These are phyloP conservation scores for Sminthurides bifidus DNA, from an alignment of 1,140 invertebrate genomes.

Conservation along the genomic window DNA sequence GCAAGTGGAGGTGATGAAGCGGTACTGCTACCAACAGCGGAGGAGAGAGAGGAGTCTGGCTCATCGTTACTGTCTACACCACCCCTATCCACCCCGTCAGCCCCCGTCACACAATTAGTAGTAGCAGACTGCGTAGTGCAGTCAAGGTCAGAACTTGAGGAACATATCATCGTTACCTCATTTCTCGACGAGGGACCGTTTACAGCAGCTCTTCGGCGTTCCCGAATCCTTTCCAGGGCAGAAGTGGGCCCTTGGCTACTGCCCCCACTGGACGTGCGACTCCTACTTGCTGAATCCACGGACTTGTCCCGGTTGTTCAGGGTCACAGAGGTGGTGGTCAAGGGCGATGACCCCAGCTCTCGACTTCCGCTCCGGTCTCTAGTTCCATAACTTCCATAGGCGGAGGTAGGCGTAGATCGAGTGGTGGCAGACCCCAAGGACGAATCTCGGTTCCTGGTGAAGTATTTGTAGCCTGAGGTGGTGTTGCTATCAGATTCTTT, in stretches of 20 bases:
- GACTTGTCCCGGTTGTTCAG: constrained; percentile 1
- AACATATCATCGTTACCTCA: too few relatives aligned
- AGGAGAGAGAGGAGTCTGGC: too few relatives aligned
- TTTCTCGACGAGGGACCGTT: too few relatives aligned
- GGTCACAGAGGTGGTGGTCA: constrained; percentile 1
- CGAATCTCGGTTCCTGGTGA: constrained; percentile 8
- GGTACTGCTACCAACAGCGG: too few relatives aligned
- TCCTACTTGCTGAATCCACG: constrained; percentile 3
- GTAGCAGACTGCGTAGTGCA: too few relatives aligned
- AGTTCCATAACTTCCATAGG: constrained; percentile 5
- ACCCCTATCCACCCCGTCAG: too few relatives aligned
- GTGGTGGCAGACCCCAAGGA: constrained; percentile 2
- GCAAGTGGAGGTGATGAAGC: too few relatives aligned
- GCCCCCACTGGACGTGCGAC: constrained; percentile 15
- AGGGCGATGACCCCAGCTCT: constrained; percentile 12
- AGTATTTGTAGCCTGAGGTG: constrained; percentile 6
- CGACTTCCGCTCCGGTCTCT: constrained; percentile 29
- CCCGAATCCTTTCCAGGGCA: too few relatives aligned
- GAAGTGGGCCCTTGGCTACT: too few relatives aligned
- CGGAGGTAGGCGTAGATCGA: not conserved
- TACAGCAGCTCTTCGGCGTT: constrained; percentile 5
- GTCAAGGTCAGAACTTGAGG: too few relatives aligned
- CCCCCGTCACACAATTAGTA: too few relatives aligned
- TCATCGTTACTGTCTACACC: too few relatives aligned
- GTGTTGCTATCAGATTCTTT: not conserved